Conservation (phyloP, 2,888 invertebrate species). For the Podotricha telesiphe region DNA sequence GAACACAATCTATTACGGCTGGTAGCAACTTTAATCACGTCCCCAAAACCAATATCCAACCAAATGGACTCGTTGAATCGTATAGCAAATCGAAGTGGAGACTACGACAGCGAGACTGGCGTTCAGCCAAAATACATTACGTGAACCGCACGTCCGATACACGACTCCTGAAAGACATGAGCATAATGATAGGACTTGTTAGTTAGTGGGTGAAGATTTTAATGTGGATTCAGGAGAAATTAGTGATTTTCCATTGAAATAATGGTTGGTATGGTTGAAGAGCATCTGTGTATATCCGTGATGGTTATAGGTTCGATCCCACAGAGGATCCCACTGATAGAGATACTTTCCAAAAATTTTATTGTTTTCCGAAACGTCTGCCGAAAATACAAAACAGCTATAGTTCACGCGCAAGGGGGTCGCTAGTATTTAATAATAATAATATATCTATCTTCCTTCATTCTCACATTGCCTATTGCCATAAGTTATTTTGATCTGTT, state of each 20-base stretch:
- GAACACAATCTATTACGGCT: slow-evolving; percentile 37
- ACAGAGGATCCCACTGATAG: too few relatives aligned
- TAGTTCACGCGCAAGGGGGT: too few relatives aligned
- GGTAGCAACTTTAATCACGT: slow-evolving; percentile 47
- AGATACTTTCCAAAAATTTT: too few relatives aligned
- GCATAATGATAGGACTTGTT: slow-evolving; percentile 42
- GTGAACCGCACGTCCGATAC: slow-evolving; percentile 45
- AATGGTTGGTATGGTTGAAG: not conserved
- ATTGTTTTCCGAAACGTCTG: too few relatives aligned
- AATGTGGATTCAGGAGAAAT: slow-evolving; percentile 15
- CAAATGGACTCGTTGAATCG: slow-evolving; percentile 47
- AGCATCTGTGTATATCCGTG: too few relatives aligned
- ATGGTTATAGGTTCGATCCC: too few relatives aligned
- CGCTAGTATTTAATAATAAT: too few relatives aligned
- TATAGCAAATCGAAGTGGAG: slow-evolving; percentile 43
- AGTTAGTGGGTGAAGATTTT: slow-evolving; percentile 37
- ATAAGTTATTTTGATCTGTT: too few relatives aligned
- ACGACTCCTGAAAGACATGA: slow-evolving; percentile 44
- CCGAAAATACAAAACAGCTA: too few relatives aligned
- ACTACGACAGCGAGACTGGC: slow-evolving; percentile 45
- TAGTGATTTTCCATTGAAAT: not conserved
- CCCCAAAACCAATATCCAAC: slow-evolving; percentile 48
- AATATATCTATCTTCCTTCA: too few relatives aligned
- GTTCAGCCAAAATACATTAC: slow-evolving; percentile 46
- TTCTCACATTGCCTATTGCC: too few relatives aligned